A percentile compares a stretch with the other conserved stretches of the same genome.
phyloP scores from a whole-genome alignment of 2,113 vertebrate species.

The Tiliqua scincoides region DNA sequence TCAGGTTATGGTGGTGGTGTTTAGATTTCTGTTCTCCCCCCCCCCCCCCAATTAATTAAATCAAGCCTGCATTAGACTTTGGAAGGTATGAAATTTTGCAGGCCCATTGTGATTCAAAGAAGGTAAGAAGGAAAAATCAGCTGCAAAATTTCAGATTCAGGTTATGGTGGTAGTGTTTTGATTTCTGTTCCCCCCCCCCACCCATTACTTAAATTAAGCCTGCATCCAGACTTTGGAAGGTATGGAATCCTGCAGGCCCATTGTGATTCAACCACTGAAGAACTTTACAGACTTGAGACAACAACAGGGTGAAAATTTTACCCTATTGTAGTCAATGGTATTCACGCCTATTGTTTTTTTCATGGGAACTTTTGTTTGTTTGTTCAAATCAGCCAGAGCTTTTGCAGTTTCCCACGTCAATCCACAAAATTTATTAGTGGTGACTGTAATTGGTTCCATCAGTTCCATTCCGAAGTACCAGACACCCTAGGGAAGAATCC shows the following conservation, averaged over 20 bases:
- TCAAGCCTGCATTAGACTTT: neutral
- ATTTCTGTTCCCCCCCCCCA: no score
- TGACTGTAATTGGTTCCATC: neutral
- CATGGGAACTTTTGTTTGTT: neutral
- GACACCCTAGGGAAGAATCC: neutral
- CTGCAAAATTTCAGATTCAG: neutral
- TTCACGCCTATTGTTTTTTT: neutral
- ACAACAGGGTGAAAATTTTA: neutral
- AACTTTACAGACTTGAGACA: neutral
- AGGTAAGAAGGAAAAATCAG: constrained; percentile 76
- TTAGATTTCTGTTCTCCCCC: neutral
- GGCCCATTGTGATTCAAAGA: constrained; percentile 84
- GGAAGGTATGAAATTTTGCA: neutral
- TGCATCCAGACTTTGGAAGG: neutral
- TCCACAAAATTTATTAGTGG: no score
- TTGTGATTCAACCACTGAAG: neutral
- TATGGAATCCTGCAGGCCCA: neutral
- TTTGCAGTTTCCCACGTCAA: neutral
- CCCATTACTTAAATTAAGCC: neutral
- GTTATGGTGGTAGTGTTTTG: neutral
- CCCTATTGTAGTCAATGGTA: neutral
- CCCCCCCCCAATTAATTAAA: neutral
- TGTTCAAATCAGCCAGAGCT: neutral
- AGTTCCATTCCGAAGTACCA: neutral
- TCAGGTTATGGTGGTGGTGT: neutral